Evolutionary conservation across 2,888 invertebrate species (phyloP), one percentile per base, ranked within the genome.

Genomic region (Synanthedon tipuliformis): DNA sequence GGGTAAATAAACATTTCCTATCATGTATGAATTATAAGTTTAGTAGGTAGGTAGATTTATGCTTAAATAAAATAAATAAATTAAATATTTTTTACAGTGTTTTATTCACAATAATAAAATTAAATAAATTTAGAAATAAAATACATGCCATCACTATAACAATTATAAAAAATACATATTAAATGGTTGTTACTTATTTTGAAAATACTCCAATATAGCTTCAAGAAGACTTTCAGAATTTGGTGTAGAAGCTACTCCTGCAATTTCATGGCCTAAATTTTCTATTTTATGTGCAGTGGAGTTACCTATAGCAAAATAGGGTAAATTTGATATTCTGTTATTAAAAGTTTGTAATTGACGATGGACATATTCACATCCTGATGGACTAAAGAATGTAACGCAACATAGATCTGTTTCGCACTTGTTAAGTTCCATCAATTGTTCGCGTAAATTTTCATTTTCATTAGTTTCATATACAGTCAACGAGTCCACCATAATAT

Each of bases 261-360:
- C 81, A 52, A 83, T 78, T 53, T 83, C 80, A n/a, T 82, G 56
- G 0, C 86, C 86, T 0, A 86, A 73, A 53, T 77, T 83, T 60
- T 79, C 76, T 60, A 86, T 84, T 57, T 81, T 85, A 52, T 82
- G 77, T 8, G 86, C 85, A 0, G 86, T 86, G 0, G 84, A 77
- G 63, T 81, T 80, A n/a, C 86, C 86, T 45, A 86, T 86, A 8
- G 86, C 86, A 65, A 86, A 86, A 56, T 79, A 78, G 1, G 86
- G 86, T 8, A 86, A 62, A 41, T 59, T 59, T 1, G 73, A 72
- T 1, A 86, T 71, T 12, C 59, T 66, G 58, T 83, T 84, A 58
- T 62, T 73, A 56, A 85, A 80, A 0, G 85, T 84, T 60, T 85
- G 85, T 34, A 86, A 71, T 58, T 81, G 79, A 3, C 84, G 63